Evolutionary conservation across 2,797 vertebrate species (phyloP).

Genomic region (Gila robusta): DNA sequence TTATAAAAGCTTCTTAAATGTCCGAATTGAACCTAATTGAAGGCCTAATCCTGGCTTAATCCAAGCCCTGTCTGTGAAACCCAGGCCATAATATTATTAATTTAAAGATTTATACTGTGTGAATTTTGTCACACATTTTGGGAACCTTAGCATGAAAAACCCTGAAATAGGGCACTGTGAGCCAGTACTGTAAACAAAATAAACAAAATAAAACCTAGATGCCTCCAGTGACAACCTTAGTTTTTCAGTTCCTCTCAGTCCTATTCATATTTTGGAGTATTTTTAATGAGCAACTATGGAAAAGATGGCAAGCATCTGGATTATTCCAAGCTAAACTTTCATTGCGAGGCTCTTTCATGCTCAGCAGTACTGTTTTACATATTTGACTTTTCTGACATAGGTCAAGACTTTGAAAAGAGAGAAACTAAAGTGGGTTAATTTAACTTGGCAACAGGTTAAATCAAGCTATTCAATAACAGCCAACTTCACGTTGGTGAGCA

Average conservation of each 20-base stretch:
- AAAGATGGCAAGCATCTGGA: conserved; percentile 2
- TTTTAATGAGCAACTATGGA: conserved; percentile 9
- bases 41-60: not conserved
- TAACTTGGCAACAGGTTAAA: conserved; percentile 47
- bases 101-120: not conserved
- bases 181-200: not conserved
- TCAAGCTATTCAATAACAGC: conserved; percentile 28
- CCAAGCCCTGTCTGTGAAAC: not conserved
- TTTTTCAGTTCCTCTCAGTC: not conserved
- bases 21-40: not conserved
- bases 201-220: not conserved
- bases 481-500: conserved; percentile 36
- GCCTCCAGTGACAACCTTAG: not conserved
- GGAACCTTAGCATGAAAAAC: not conserved
- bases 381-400: conserved; percentile 37
- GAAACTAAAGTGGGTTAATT: conserved; percentile 40
- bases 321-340: conserved; percentile 31
- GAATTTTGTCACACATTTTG: not conserved
- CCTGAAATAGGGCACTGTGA: not conserved
- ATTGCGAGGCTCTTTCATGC: not conserved
- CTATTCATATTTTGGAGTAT: not conserved
- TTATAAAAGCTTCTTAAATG: no score
- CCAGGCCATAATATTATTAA: not conserved
- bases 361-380: conserved; percentile 15
- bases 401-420: conserved; percentile 44